Percentiles rank a stretch among this genome's conserved stretches.
Evolutionary conservation across 1,140 invertebrate species (phyloP).

Genomic region (Drosophila yakuba): DNA sequence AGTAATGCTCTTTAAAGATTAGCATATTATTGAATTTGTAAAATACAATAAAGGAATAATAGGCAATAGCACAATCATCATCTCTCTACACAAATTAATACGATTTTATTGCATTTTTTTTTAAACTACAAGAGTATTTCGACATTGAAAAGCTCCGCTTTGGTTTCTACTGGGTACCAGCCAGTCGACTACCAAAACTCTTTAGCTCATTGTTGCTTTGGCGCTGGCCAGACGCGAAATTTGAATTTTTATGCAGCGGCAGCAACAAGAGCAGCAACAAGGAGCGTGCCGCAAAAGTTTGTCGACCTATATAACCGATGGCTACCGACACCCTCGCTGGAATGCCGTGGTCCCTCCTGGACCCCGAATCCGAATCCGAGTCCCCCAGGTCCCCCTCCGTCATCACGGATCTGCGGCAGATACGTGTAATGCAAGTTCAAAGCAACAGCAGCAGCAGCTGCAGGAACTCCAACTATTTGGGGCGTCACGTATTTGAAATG

Average conservation of each 20-base stretch:
- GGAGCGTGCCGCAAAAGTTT: slow-evolving; percentile 77
- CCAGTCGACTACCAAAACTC: slow-evolving; percentile 3
- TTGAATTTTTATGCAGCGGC: slow-evolving; percentile 78
- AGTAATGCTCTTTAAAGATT: not conserved
- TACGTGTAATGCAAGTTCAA: slow-evolving; percentile 82
- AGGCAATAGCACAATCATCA: not conserved
- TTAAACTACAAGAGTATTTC: not conserved
- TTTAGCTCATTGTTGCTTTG: slow-evolving; percentile 24
- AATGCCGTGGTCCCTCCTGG: slow-evolving; percentile 7
- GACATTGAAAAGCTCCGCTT: too few relatives aligned
- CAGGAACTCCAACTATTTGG: slow-evolving; percentile 66
- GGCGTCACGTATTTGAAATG: slow-evolving; percentile 76
- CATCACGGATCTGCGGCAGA: slow-evolving; percentile 34
- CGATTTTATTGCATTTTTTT: too few relatives aligned
- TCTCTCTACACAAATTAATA: not conserved
- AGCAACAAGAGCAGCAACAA: slow-evolving; percentile 47
- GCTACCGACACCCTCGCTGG: slow-evolving; percentile 40
- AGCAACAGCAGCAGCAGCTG: slow-evolving; percentile 47
- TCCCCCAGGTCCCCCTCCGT: not conserved
- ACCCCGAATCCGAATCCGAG: not conserved
- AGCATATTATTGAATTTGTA: not conserved
- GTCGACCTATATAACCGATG: slow-evolving; percentile 77
- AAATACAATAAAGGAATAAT: not conserved
- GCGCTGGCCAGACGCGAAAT: slow-evolving; percentile 67
- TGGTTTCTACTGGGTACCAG: slow-evolving; percentile 6